Base-by-base conservation (phyloP, 2,113 vertebrate species). In the Cyphomyrus plagiostoma region DNA sequence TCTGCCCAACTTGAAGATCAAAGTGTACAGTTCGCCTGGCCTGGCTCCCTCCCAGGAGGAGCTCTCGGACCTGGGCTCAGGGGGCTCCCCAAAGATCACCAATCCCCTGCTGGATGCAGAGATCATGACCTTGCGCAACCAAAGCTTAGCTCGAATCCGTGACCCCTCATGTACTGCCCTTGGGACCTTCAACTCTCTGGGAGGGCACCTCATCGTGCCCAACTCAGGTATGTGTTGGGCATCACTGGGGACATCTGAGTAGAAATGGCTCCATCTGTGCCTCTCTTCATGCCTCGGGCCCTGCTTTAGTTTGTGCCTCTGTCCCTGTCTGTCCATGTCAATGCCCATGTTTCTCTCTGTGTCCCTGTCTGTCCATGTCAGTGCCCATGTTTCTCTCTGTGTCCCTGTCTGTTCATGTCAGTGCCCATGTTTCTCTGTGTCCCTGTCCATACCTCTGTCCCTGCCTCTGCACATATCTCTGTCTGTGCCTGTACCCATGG, bases 1-100 rank as follows among this genome's bases (percentile, higher is more conserved):
- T 0, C 95, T 99, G 50, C 98, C 98, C 50, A 99, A 98, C 95
- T 93, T 99, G 93, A 99, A 99, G 94, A 99, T 99, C 93, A 99
- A 99, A 93, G 98, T 99, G 86, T 99, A 97, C 91, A 99, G 98
- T 92, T 98, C 97, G 3, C 97, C 98, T 0, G 97, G 97, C 0
- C 94, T 98, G 42, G 97, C 98, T 91, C 98, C 98, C 0, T 98
- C 98, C 0, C 98, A 99, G 92, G 98, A 99, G 56, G 98, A 99
- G 89, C 95, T 98, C 19, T 96, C 96, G 19, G 98, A 99, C 90
- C 96, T 98, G 91, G 96, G 97, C 13, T 96, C 97, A 88, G 98
- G 98, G 93, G 95, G 99, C 45, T 98, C 98, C 0, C 97, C 98
- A 0, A 98, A 98, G 92, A 96, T 98, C 62, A 97, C 97, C 0